A percentile compares a stretch with the other conserved stretches of the same genome.
Evolutionary conservation across 2,113 vertebrate genomes (phyloP).

Genomic region (Podarcis cretensis): DNA sequence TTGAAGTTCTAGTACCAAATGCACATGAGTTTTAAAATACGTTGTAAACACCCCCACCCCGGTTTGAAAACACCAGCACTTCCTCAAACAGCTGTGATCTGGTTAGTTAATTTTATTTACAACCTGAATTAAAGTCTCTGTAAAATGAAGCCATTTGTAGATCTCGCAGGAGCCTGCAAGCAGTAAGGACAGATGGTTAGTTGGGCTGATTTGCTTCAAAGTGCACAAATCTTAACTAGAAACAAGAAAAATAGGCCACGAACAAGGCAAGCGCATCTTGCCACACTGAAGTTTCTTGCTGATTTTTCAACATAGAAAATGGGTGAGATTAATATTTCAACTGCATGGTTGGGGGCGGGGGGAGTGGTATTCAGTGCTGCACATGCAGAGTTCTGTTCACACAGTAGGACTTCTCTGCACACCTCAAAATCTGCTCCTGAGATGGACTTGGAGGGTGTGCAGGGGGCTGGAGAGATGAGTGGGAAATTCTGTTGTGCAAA

Average conservation of each 20-base stretch:
- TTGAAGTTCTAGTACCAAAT: background rate
- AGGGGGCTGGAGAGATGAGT: no score
- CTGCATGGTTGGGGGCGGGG: background rate
- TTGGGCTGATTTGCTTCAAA: background rate
- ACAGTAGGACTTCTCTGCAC: no score
- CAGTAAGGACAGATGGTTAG: background rate
- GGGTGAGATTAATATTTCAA: no score
- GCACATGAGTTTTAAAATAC: background rate
- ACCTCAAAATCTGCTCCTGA: no score
- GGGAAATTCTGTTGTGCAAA: no score
- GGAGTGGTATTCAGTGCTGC: no score
- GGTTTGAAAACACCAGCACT: background rate
- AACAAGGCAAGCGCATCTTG: background rate
- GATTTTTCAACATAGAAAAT: background rate
- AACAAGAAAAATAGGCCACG: no score
- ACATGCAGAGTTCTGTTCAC: no score
- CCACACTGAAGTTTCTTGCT: background rate
- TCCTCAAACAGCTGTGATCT: background rate
- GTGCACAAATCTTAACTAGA: background rate
- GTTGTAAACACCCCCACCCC: background rate
- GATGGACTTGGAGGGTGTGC: no score
- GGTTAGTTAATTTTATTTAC: slow-evolving; percentile 1
- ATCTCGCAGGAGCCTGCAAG: background rate
- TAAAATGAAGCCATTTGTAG: slow-evolving; percentile 7
- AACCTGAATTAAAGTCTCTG: background rate